A percentile compares a stretch with the other conserved stretches of the same genome.
Evolutionary conservation across 2,888 invertebrate species (phyloP).

Genomic region (Heliconius cydno): DNA sequence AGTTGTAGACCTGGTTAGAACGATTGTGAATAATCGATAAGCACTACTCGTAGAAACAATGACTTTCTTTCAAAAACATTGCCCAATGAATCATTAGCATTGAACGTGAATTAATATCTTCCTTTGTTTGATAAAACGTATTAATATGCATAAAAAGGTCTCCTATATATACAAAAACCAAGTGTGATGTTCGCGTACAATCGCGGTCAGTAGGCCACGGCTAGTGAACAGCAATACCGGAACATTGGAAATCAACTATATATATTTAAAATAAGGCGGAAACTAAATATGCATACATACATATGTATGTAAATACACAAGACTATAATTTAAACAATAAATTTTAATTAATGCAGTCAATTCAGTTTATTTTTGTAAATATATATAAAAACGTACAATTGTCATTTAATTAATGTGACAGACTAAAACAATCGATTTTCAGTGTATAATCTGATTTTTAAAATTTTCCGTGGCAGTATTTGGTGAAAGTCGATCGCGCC

Average conservation of each 20-base stretch:
- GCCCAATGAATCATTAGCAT: conserved; percentile 23
- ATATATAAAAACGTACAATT: background rate
- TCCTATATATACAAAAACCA: conserved; percentile 63
- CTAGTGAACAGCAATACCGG: conserved; percentile 71
- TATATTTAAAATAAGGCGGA: conserved; percentile 41
- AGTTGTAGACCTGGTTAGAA: conserved; percentile 9
- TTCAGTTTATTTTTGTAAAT: background rate
- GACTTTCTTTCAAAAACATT: conserved; percentile 26
- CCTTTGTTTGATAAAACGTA: conserved; percentile 4
- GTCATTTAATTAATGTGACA: background rate
- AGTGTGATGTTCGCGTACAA: conserved; percentile 65
- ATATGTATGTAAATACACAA: background rate
- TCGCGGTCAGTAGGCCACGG: conserved; percentile 80
- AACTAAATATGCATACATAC: conserved; percentile 30
- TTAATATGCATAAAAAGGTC: conserved; percentile 41
- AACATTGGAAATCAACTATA: conserved; percentile 57
- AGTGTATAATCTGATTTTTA: background rate
- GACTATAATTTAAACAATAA: background rate
- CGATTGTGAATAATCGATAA: conserved; percentile 7
- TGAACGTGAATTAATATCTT: conserved; percentile 5
- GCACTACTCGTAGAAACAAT: conserved; percentile 8
- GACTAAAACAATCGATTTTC: background rate
- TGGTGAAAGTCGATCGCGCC: conserved; percentile 74
- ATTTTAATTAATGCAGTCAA: background rate
- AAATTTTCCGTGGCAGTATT: conserved; percentile 30